Conservation (phyloP, 2,113 vertebrate species). For the Rhea pennata region DNA sequence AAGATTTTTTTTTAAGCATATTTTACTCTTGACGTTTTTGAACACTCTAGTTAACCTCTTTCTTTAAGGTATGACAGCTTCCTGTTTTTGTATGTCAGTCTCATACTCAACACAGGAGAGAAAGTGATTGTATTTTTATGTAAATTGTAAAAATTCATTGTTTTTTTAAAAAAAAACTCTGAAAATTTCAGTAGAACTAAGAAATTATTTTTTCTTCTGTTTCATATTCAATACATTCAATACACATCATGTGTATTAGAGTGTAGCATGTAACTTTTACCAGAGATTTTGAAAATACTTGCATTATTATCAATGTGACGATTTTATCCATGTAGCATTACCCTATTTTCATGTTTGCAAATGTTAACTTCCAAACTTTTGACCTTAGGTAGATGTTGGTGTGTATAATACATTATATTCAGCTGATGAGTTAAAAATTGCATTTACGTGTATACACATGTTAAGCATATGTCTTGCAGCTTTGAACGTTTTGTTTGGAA, state of each 20-base stretch:
- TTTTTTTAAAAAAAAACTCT: neutral
- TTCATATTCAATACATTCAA: neutral
- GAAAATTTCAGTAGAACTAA: neutral
- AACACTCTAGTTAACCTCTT: neutral
- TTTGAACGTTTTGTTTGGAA: conserved; percentile 64
- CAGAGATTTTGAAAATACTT: neutral
- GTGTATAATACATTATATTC: conserved; percentile 55
- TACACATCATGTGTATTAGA: neutral
- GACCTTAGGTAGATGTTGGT: conserved; percentile 57
- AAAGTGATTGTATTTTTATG: neutral
- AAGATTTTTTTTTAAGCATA: neutral
- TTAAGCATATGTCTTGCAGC: conserved; percentile 70
- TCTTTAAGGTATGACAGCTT: neutral
- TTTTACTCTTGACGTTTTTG: neutral
- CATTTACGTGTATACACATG: conserved; percentile 62
- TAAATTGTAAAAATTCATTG: neutral
- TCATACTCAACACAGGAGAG: neutral
- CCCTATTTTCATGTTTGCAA: neutral
- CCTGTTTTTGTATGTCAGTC: neutral
- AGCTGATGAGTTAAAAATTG: conserved; percentile 45
- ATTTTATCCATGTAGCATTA: neutral
- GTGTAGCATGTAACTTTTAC: neutral
- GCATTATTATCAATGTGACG: neutral
- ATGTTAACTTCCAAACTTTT: conserved; percentile 41
- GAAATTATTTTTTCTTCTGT: neutral